Percentiles rank a stretch among this genome's conserved stretches.
phyloP scores from a whole-genome alignment of 2,888 invertebrate species.

The Cosmia pyralina region DNA sequence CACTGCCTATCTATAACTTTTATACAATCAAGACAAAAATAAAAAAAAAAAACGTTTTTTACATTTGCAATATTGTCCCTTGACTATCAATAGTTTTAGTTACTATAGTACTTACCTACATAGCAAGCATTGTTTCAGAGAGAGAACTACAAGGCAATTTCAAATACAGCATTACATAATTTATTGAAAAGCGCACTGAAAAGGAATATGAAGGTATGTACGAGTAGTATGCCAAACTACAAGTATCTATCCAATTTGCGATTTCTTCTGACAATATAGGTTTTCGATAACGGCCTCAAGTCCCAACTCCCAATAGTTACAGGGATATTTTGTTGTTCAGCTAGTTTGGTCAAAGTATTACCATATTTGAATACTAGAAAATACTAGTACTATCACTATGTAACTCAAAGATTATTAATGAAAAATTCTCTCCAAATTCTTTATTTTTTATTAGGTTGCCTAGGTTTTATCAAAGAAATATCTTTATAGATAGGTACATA shows the following conservation, averaged over 20 bases:
- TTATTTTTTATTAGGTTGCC: not conserved
- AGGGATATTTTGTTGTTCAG: not conserved
- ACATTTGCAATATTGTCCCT: not conserved
- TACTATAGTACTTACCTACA: not conserved
- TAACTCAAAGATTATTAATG: not conserved
- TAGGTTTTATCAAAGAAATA: not conserved
- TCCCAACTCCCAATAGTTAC: not conserved
- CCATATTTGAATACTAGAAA: not conserved
- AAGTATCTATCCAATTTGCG: conserved; percentile 37
- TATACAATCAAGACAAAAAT: too few relatives aligned
- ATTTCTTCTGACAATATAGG: conserved; percentile 27
- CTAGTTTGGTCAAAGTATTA: not conserved
- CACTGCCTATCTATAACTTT: not conserved
- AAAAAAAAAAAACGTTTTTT: not conserved
- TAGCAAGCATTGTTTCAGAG: not conserved
- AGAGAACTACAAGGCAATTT: not conserved
- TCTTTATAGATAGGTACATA: not conserved
- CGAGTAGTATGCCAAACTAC: conserved; percentile 4
- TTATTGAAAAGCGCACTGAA: conserved; percentile 6
- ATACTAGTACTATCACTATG: not conserved
- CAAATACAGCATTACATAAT: not conserved
- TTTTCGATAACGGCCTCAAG: not conserved
- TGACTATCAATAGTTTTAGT: not conserved
- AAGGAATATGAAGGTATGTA: not conserved
- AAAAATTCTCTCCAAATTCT: not conserved